These are phyloP conservation scores for Tubulanus polymorphus DNA, from an alignment of 2,888 invertebrate species.

Conservation along the genomic window DNA sequence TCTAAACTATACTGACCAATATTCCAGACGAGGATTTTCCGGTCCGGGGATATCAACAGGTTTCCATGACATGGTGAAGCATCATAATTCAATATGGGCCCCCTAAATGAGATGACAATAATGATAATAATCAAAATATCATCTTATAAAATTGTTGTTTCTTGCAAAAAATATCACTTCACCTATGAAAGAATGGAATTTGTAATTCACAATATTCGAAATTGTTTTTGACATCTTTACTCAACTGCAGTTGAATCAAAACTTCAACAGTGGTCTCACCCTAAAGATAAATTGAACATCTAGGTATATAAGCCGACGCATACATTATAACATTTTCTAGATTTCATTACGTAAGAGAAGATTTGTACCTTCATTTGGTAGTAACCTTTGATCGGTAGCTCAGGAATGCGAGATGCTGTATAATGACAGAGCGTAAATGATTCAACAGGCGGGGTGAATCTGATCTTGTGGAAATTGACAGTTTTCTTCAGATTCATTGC, in stretches of 20 bases:
- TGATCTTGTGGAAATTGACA: slow-evolving; percentile 29
- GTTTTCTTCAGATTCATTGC: too few species aligned
- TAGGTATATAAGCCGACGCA: background rate
- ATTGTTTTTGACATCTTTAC: slow-evolving; percentile 32
- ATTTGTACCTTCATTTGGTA: slow-evolving; percentile 40
- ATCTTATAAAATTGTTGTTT: too few species aligned
- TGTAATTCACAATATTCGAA: slow-evolving; percentile 46
- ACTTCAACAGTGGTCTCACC: slow-evolving; percentile 17
- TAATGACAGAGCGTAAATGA: slow-evolving; percentile 41
- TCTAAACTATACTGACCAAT: slow-evolving; percentile 24
- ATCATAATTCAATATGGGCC: slow-evolving; percentile 28
- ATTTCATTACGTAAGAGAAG: background rate
- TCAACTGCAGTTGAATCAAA: slow-evolving; percentile 28
- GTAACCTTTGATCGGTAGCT: slow-evolving; percentile 36
- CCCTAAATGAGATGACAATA: slow-evolving; percentile 22
- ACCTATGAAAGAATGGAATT: slow-evolving; percentile 42
- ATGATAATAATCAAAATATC: background rate
- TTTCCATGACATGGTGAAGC: slow-evolving; percentile 35
- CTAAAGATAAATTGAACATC: background rate
- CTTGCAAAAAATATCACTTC: background rate
- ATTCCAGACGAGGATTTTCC: slow-evolving; percentile 39
- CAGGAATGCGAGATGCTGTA: slow-evolving; percentile 27
- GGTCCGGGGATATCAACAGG: slow-evolving; percentile 32
- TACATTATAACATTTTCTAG: background rate
- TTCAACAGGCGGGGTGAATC: slow-evolving; percentile 40